Percentiles rank a stretch among this genome's conserved stretches.
phyloP scores from a whole-genome alignment of 2,888 invertebrate species.

The Orthonevra nobilis region DNA sequence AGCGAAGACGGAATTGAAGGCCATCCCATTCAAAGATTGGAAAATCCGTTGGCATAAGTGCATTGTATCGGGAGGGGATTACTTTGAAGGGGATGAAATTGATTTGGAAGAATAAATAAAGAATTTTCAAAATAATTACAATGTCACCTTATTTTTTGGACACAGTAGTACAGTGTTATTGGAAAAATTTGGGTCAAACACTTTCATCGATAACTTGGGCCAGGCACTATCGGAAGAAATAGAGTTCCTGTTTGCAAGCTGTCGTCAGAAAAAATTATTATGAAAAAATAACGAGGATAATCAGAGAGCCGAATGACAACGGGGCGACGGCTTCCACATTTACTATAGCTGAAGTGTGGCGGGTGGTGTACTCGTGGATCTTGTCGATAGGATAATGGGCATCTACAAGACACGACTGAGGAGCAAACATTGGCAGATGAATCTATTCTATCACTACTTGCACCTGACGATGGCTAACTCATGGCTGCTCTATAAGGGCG shows the following conservation, averaged over 20 bases:
- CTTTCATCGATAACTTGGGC: too few relatives aligned
- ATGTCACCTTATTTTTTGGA: too few relatives aligned
- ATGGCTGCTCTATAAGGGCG: slow-evolving; percentile 28
- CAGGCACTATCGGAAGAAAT: background rate
- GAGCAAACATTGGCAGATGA: slow-evolving; percentile 52
- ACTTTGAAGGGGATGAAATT: too few relatives aligned
- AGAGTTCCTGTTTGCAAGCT: background rate
- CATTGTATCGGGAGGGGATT: too few relatives aligned
- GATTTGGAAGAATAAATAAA: too few relatives aligned
- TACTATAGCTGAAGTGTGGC: slow-evolving; percentile 23
- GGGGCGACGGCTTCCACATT: slow-evolving; percentile 22
- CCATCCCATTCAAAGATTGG: too few relatives aligned
- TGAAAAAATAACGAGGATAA: slow-evolving; percentile 50
- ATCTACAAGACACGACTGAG: slow-evolving; percentile 43
- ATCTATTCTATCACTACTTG: slow-evolving; percentile 46
- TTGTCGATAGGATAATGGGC: slow-evolving; percentile 53
- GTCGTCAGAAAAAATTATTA: slow-evolving; percentile 24
- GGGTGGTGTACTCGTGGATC: slow-evolving; percentile 41
- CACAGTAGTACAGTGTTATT: too few relatives aligned
- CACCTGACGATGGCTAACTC: too few relatives aligned
- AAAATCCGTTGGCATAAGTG: too few relatives aligned
- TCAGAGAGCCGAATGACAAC: slow-evolving; percentile 1
- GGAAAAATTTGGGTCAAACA: too few relatives aligned
- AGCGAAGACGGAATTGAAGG: too few relatives aligned
- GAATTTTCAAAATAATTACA: too few relatives aligned